Base-by-base conservation (phyloP, 2,888 invertebrate species). In the Stegana nigrithorax region DNA sequence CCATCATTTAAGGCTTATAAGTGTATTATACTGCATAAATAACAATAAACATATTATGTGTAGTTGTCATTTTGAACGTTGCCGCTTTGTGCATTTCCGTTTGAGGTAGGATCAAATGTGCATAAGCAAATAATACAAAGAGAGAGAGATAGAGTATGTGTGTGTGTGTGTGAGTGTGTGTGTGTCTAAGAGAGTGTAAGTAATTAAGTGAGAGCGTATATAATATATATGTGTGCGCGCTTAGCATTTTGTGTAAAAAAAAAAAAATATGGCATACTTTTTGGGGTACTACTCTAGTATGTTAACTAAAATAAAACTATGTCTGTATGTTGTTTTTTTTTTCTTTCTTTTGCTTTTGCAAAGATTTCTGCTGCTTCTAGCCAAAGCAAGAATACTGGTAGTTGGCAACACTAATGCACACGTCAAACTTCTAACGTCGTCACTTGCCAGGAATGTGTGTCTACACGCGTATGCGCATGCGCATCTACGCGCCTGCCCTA, bases 361-460 rank as follows among this genome's bases (percentile, higher is more conserved):
- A n/a, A n/a, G n/a, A n/a, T n/a, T n/a, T n/a, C n/a, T n/a, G n/a
- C 51, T 29, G 51, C 29, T 53, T 53, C 29, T 32, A 53, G 51
- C 51, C 51, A 51, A 10, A 17, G 10, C n/a, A 10, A 47, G 14
- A 75, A 76, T 75, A 75, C 75, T 75, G 75, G 68, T 60, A 51
- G 51, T 51, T 47, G 19, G 75, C 77, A 75, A 73, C 70, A 75
- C 64, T 53, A 10, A 17, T 19, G 29, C 29, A 19, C 51, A 53
- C 51, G 51, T 53, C 21, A 29, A 25, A 19, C 19, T 53, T 53
- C 29, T 29, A 53, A 53, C 51, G 51, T 29, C 29, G 19, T 29
- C 29, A 17, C 51, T 53, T 76, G 72, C 77, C 77, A 75, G 75
- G 77, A 75, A 75, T 77, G 77, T 75, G 51, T 53, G n/a, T 53